Evolutionary conservation across 2,113 vertebrate species (phyloP), one percentile per base, ranked within the genome.

Genomic region (Rhabdomys dilectus): DNA sequence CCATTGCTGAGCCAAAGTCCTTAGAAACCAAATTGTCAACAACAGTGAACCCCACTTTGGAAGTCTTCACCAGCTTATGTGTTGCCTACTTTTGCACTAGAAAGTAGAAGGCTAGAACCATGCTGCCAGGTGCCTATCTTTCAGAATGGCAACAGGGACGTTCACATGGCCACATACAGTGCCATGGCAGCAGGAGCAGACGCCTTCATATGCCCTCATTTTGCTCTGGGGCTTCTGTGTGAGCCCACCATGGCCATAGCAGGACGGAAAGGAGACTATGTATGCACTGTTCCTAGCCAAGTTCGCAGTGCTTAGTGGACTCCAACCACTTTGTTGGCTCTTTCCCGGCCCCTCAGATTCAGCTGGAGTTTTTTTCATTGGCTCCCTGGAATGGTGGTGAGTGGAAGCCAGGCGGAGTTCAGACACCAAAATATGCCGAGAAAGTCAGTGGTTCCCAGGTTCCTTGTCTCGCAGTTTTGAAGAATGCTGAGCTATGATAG

Each of bases 241-340:
- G 82, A 66, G 17, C 29, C 62, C 42, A 48, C 17, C 10, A 34
- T 7, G 39, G 29, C 29, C 2, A 9, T 34, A 22, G 29, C 10
- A 68, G 29, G 84, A 66, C 16, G 45, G 24, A 86, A 39, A 34
- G n/a, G n/a, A 45, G 82, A 16, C 34, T 16, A 9, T 15, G 53
- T 62, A 16, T 10, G 42, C 12, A 21, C 60, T 34, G 7, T 86
- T 64, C 60, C 26, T 48, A 66, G 7, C 39, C 60, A 29, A 17
- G 16, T 10, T 0, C 4, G 17, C 2, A 21, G 16, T 51, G 62
- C 10, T 22, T 29, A 68, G 5, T 1, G 5, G 42, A 21, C 17
- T 22, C 62, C 84, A 66, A 42, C 26, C 17, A 7, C 7, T 3
- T 60, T 42, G n/a, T 24, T 82, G 36, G 34, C 62, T 81, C 19